Evolutionary conservation across 2,888 invertebrate genomes (phyloP).

Genomic region (Cacoxenus indagator): DNA sequence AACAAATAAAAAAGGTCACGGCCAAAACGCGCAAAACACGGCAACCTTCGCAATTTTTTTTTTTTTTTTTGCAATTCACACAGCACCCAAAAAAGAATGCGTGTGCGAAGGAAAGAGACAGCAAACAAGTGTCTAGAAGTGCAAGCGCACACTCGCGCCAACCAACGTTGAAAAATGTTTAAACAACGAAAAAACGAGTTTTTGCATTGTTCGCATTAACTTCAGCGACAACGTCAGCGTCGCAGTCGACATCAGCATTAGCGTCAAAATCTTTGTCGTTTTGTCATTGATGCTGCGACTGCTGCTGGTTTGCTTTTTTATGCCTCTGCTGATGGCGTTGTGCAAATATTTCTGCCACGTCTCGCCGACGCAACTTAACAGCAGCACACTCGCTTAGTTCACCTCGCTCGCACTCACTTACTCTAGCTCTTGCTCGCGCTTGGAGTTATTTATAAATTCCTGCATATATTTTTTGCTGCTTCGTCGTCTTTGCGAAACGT

Average conservation of each 20-base stretch:
- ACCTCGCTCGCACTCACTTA: background rate
- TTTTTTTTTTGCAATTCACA: background rate
- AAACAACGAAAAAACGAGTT: constrained; percentile 9
- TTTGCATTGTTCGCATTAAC: constrained; percentile 5
- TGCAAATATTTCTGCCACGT: background rate
- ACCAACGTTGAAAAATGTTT: constrained; percentile 39
- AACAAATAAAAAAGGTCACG: constrained; percentile 50
- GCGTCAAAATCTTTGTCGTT: background rate
- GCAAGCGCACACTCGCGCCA: constrained; percentile 60
- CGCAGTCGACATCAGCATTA: background rate
- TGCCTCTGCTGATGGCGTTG: background rate
- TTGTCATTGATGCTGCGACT: background rate
- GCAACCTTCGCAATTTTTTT: constrained; percentile 22
- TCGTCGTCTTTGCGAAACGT: background rate
- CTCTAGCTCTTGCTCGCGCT: too few relatives aligned
- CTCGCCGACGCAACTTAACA: background rate
- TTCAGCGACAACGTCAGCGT: background rate
- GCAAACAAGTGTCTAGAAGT: constrained; percentile 33
- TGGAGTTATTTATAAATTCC: constrained; percentile 12
- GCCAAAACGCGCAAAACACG: constrained; percentile 43
- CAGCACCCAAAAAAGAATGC: background rate
- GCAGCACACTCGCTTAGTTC: background rate
- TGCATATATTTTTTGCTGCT: constrained; percentile 4
- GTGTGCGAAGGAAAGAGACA: background rate
- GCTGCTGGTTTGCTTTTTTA: too few relatives aligned